These are phyloP conservation scores for Urophycis tenuis DNA, from an alignment of 2,797 vertebrate genomes.

Conservation along the genomic window DNA sequence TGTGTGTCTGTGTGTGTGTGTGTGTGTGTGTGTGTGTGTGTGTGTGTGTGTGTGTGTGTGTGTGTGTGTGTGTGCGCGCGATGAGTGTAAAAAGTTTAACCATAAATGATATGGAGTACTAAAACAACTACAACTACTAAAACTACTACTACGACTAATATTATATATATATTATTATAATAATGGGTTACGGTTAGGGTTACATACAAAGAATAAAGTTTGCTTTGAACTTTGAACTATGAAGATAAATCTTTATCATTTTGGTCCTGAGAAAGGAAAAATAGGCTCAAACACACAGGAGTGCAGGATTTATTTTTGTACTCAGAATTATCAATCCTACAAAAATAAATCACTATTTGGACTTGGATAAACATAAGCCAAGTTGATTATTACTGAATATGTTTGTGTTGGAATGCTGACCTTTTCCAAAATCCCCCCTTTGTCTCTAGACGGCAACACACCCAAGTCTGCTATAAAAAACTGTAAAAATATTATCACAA, in stretches of 20 bases:
- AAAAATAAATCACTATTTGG: neutral
- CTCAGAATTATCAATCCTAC: neutral
- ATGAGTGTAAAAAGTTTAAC: neutral
- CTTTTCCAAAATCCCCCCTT: neutral
- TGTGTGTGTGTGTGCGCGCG: too few relatives aligned
- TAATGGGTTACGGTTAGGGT: too few relatives aligned
- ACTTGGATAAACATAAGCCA: neutral
- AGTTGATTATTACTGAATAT: neutral
- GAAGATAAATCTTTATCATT: neutral
- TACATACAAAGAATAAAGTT: neutral
- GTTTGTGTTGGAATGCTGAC: neutral
- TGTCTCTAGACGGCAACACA: conserved; percentile 32
- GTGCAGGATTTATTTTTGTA: neutral
- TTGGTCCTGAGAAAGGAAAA: neutral
- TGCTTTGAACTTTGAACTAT: neutral
- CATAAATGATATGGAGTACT: neutral
- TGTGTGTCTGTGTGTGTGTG: too few relatives aligned
- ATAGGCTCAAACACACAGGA: neutral
- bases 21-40: too few relatives aligned
- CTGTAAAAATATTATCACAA: conserved; percentile 52
- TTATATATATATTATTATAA: neutral
- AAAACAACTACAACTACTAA: neutral
- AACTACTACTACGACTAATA: neutral
- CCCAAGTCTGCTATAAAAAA: conserved; percentile 20
- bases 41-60: too few relatives aligned